A percentile compares a stretch with the other conserved stretches of the same genome.
Conservation (phyloP, 2,797 vertebrate genomes). For the Alca torda region DNA sequence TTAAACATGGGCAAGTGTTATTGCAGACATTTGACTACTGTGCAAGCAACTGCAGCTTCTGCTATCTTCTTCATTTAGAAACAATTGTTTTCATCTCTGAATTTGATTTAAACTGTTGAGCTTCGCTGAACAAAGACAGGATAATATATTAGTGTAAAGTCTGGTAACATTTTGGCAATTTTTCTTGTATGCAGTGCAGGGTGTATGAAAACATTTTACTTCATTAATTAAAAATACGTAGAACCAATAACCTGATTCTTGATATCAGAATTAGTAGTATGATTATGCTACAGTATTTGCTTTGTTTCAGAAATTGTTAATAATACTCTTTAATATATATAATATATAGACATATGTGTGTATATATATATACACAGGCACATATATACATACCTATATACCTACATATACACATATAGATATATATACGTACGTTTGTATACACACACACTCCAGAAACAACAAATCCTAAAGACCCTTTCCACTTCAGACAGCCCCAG, state of each 20-base stretch:
- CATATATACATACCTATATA: too few relatives aligned
- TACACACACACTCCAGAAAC: background rate
- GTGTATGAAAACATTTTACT: background rate
- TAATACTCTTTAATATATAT: background rate
- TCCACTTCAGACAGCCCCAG: background rate
- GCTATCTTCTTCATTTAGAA: background rate
- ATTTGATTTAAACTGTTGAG: constrained; percentile 3
- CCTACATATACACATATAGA: too few relatives aligned
- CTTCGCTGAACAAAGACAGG: background rate
- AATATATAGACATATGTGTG: too few relatives aligned
- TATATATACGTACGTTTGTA: background rate
- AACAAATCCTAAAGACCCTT: background rate
- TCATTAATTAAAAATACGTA: background rate
- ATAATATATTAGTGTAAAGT: background rate
- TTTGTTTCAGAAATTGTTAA: background rate
- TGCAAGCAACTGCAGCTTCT: constrained; percentile 13
- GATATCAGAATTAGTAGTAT: background rate
- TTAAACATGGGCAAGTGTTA: background rate
- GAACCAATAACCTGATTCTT: background rate
- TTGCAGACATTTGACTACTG: background rate
- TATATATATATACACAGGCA: background rate
- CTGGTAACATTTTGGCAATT: background rate
- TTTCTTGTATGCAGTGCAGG: background rate
- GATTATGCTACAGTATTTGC: background rate
- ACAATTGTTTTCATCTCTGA: background rate